Conservation (phyloP, 2,113 vertebrate species). For the Aplodontia rufa region DNA sequence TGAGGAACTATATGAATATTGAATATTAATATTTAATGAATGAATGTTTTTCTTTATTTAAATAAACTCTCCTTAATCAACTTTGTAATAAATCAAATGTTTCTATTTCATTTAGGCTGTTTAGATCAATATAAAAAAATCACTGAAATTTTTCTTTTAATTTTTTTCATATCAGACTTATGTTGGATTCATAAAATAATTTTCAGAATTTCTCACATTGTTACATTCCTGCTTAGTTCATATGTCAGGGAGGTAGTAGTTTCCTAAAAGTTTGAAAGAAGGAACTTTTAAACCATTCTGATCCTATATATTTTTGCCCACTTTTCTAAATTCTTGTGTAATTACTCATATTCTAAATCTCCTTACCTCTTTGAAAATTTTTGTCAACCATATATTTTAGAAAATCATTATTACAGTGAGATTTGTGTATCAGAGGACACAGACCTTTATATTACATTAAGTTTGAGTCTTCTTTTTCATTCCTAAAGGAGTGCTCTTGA, state of each 20-base stretch:
- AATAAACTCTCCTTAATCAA: not conserved
- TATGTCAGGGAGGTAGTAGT: not conserved
- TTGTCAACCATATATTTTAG: not conserved
- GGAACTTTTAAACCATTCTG: not conserved
- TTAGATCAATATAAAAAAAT: not conserved
- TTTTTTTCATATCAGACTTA: not conserved
- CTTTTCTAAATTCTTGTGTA: not conserved
- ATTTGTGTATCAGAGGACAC: not conserved
- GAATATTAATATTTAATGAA: not conserved
- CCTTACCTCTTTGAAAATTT: not conserved
- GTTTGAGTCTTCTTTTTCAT: not conserved
- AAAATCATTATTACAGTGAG: not conserved
- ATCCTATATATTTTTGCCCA: not conserved
- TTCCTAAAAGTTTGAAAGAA: not conserved
- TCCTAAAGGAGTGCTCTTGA: not conserved
- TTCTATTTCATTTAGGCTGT: slow-evolving; percentile 4
- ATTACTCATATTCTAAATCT: not conserved
- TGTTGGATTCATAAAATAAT: not conserved
- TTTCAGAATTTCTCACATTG: not conserved
- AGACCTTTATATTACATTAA: not conserved
- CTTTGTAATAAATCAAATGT: not conserved
- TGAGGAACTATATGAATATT: not conserved
- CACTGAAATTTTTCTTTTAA: not conserved
- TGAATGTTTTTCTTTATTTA: not conserved
- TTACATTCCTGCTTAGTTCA: not conserved